phyloP scores from a whole-genome alignment of 2,113 vertebrate species.

The Herpailurus yagouaroundi region DNA sequence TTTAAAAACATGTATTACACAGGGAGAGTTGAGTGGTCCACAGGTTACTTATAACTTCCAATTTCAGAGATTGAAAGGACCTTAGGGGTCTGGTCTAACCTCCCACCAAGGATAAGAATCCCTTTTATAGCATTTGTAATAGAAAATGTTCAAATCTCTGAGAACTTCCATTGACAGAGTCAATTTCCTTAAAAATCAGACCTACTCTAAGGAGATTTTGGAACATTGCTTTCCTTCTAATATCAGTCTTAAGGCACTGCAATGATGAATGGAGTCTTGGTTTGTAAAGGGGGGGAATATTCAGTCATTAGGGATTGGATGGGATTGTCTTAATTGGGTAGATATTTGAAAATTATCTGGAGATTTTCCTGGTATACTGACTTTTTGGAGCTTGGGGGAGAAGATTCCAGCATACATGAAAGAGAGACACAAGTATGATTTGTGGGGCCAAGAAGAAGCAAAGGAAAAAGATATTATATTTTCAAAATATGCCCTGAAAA shows the following conservation, averaged over 20 bases:
- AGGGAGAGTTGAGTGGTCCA: constrained; percentile 44
- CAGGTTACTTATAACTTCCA: constrained; percentile 57
- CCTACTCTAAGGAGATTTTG: background rate
- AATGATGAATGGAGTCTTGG: background rate
- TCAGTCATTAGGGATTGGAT: background rate
- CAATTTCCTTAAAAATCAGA: constrained; percentile 30
- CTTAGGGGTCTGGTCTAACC: background rate
- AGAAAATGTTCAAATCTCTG: background rate
- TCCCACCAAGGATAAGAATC: background rate
- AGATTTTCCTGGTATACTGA: background rate
- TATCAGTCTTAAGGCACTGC: background rate
- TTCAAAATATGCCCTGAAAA: background rate
- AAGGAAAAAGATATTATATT: background rate
- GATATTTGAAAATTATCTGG: background rate
- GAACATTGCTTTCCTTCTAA: background rate
- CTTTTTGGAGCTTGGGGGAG: background rate
- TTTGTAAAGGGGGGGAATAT: background rate
- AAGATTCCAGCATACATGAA: background rate
- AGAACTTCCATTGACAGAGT: background rate
- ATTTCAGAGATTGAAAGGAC: constrained; percentile 51
- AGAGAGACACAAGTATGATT: background rate
- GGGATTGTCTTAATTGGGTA: background rate
- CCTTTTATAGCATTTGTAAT: constrained; percentile 15
- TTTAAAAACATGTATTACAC: constrained; percentile 59
- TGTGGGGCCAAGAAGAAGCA: background rate